Conservation (phyloP, 1,140 invertebrate genomes). For the Zaprionus inermis region DNA sequence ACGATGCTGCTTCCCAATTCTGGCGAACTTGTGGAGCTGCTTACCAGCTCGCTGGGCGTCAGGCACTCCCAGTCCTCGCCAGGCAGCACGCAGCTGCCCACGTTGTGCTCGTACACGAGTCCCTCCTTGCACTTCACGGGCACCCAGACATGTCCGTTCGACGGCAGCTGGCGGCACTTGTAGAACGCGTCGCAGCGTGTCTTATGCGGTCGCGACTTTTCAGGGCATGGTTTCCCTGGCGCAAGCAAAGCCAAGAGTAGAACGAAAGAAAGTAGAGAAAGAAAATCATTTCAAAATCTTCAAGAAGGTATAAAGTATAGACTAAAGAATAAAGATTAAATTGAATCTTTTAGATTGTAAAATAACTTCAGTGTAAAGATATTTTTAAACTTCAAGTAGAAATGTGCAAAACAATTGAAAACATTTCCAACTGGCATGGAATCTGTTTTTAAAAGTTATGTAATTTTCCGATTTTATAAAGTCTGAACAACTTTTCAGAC, state of each 20-base stretch:
- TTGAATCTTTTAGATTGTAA: too few relatives aligned
- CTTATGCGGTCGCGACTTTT: constrained; percentile 84
- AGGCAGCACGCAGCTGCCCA: constrained; percentile 85
- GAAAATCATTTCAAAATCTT: constrained; percentile 1
- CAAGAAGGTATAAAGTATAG: background rate
- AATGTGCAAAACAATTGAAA: too few relatives aligned
- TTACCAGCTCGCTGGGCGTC: constrained; percentile 52
- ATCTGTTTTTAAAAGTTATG: background rate
- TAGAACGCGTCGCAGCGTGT: constrained; percentile 85
- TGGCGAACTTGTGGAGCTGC: constrained; percentile 3
- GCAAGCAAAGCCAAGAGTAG: background rate
- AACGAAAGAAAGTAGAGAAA: constrained; percentile 16
- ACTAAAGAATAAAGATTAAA: too few relatives aligned
- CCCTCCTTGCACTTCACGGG: constrained; percentile 85
- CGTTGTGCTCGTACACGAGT: constrained; percentile 85
- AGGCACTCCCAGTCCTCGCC: constrained; percentile 84
- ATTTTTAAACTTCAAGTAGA: background rate
- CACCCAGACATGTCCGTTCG: constrained; percentile 84
- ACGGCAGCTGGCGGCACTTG: constrained; percentile 85
- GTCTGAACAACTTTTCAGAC: background rate
- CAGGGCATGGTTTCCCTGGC: constrained; percentile 84
- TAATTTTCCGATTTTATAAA: background rate
- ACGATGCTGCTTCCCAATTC: constrained; percentile 19
- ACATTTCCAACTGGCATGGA: too few relatives aligned
- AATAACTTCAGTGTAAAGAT: background rate